Percentiles rank a stretch among this genome's conserved stretches.
Conservation (phyloP, 2,888 invertebrate genomes). For the Pandemis cinnamomeana region DNA sequence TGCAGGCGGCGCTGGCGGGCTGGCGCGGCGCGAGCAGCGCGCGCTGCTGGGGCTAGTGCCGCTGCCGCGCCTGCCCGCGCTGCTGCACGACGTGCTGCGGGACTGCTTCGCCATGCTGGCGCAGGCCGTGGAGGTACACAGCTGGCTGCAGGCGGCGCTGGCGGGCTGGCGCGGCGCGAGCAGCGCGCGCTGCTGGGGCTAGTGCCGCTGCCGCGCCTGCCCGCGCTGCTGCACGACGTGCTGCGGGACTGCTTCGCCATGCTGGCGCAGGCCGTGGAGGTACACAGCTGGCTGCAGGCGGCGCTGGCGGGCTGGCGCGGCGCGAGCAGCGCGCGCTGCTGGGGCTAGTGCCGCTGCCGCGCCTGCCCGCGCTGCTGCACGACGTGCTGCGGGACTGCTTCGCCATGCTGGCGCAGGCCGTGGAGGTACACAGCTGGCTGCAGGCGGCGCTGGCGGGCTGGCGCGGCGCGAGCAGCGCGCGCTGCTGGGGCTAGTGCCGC, state of each 20-base stretch:
- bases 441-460: no score
- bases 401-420: slow-evolving; percentile 93
- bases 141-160: no score
- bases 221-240: slow-evolving; percentile 92
- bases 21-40: slow-evolving; percentile 92
- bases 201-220: slow-evolving; percentile 91
- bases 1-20: no score
- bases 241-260: slow-evolving; percentile 93
- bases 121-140: slow-evolving; percentile 93
- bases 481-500: slow-evolving; percentile 93
- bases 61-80: slow-evolving; percentile 90
- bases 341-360: slow-evolving; percentile 92
- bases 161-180: no score
- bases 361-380: slow-evolving; percentile 93
- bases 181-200: slow-evolving; percentile 92
- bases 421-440: no score
- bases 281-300: no score
- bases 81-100: slow-evolving; percentile 92
- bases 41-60: slow-evolving; percentile 94
- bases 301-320: no score
- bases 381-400: slow-evolving; percentile 93
- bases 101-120: slow-evolving; percentile 94
- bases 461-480: slow-evolving; percentile 92
- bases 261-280: slow-evolving; percentile 94
- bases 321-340: slow-evolving; percentile 92